Conservation (phyloP, 2,113 vertebrate species). For the Psephotus haematonotus region DNA sequence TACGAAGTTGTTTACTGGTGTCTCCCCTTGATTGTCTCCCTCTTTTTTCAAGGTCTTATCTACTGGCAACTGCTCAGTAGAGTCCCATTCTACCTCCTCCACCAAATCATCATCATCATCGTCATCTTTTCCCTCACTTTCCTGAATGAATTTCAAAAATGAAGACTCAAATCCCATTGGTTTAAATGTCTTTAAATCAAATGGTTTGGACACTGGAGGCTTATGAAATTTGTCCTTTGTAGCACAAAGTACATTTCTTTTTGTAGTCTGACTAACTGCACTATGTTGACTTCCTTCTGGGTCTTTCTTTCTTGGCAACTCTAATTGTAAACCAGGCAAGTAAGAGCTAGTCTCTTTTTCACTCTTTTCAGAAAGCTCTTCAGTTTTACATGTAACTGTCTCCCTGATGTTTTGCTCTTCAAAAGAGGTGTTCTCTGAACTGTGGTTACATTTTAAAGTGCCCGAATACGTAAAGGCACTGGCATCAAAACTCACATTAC, state of each 20-base stretch:
- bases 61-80: constrained; percentile 66
- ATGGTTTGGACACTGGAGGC: constrained; percentile 71
- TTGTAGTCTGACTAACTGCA: constrained; percentile 48
- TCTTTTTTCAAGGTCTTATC: constrained; percentile 47
- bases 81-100: constrained; percentile 72
- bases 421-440: constrained; percentile 57
- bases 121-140: constrained; percentile 83
- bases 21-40: constrained; percentile 41
- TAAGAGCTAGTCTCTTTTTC: constrained; percentile 73
- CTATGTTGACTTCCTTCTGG: constrained; percentile 70
- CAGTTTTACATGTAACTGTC: constrained; percentile 49
- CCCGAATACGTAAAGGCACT: constrained; percentile 63
- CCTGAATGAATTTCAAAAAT: constrained; percentile 95
- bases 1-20: constrained; percentile 62
- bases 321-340: constrained; percentile 74
- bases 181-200: constrained; percentile 90
- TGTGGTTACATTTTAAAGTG: constrained; percentile 74
- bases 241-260: constrained; percentile 60
- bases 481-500: constrained; percentile 62
- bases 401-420: constrained; percentile 65
- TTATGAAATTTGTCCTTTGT: constrained; percentile 79
- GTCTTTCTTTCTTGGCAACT: constrained; percentile 85
- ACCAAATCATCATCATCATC: constrained; percentile 69
- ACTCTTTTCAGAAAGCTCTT: constrained; percentile 65
- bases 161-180: constrained; percentile 95